A percentile compares a stretch with the other conserved stretches of the same genome.
Conservation (phyloP, 2,113 vertebrate genomes). For the Mungos mungo region DNA sequence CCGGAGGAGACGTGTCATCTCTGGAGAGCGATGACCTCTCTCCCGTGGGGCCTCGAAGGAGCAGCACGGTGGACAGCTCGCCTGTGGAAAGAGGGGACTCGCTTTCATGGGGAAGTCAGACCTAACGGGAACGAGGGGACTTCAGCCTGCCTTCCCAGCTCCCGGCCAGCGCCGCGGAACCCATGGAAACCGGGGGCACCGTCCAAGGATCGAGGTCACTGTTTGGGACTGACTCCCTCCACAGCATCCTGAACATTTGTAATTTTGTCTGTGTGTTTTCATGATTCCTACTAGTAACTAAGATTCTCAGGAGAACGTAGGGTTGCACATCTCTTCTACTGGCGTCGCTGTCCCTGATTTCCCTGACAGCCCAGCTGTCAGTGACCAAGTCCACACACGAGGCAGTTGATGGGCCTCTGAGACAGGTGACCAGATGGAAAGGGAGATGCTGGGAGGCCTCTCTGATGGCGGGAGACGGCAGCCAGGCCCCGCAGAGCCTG, state of each 20-base stretch:
- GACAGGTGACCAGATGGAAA: rapidly evolving
- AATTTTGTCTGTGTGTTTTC: not conserved
- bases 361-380: no score
- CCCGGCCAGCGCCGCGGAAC: rapidly evolving
- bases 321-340: no score
- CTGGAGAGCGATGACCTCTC: rapidly evolving
- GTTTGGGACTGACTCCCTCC: not conserved
- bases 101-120: not conserved
- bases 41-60: rapidly evolving
- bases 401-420: rapidly evolving
- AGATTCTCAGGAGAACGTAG: no score
- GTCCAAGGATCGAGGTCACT: no score
- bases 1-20: not conserved
- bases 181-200: not conserved
- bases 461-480: rapidly evolving
- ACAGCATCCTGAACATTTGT: not conserved
- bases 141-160: not conserved
- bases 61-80: rapidly evolving
- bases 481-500: rapidly evolving
- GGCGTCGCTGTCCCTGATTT: not conserved
- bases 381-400: not conserved
- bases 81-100: rapidly evolving
- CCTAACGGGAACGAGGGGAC: not conserved
- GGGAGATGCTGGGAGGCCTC: rapidly evolving
- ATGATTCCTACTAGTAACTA: no score